Evolutionary conservation across 2,797 vertebrate species (phyloP).

Genomic region (Jordanella pulchra): DNA sequence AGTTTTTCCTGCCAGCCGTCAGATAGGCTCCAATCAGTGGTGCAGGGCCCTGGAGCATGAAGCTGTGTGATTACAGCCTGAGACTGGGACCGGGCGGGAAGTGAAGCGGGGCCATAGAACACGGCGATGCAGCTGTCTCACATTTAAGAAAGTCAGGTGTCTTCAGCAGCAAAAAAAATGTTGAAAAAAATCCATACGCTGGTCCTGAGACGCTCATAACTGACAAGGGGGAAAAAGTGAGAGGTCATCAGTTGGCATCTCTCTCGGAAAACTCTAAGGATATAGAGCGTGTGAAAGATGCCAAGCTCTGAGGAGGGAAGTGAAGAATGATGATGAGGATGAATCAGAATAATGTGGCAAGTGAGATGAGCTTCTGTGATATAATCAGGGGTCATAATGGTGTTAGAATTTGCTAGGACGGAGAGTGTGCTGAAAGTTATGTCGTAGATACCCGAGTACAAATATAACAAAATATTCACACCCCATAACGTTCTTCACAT

Average conservation of each 20-base stretch:
- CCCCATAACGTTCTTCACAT: not conserved
- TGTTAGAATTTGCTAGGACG: slow-evolving; percentile 15
- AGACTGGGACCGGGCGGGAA: slow-evolving; percentile 48
- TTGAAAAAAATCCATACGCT: slow-evolving; percentile 18
- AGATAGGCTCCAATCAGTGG: slow-evolving; percentile 78
- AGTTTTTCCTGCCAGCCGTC: slow-evolving; percentile 77
- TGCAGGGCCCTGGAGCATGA: slow-evolving; percentile 70
- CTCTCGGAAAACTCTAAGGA: slow-evolving; percentile 41
- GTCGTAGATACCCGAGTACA: slow-evolving; percentile 19
- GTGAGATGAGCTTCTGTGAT: slow-evolving; percentile 48
- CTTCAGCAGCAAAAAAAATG: slow-evolving; percentile 30
- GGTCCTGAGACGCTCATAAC: slow-evolving; percentile 23
- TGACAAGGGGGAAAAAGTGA: slow-evolving; percentile 43
- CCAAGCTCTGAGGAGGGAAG: slow-evolving; percentile 46
- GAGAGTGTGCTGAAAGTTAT: slow-evolving; percentile 18
- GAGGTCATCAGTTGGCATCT: slow-evolving; percentile 59
- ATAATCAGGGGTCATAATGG: slow-evolving; percentile 50
- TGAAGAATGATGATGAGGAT: slow-evolving; percentile 59
- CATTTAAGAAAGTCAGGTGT: slow-evolving; percentile 69
- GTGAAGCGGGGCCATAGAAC: slow-evolving; percentile 16
- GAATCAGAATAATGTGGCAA: slow-evolving; percentile 63
- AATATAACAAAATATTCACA: not conserved
- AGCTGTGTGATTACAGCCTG: slow-evolving; percentile 75
- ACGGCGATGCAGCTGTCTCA: slow-evolving; percentile 68
- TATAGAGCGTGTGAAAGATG: slow-evolving; percentile 50